These are phyloP conservation scores for Anoura caudifer DNA, from an alignment of 2,113 vertebrate species.

Conservation along the genomic window DNA sequence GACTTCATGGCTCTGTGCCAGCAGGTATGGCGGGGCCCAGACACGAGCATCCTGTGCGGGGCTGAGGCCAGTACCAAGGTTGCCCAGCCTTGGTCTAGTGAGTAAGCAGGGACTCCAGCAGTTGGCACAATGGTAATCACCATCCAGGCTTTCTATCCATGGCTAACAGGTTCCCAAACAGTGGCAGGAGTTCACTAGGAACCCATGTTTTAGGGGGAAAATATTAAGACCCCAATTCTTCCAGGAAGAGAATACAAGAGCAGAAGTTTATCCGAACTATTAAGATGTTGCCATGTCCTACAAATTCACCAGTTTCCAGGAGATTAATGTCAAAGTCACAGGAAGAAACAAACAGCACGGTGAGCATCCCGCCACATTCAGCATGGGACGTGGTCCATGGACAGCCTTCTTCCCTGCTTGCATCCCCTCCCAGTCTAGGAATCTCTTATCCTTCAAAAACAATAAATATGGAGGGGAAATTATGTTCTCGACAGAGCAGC, in stretches of 20 bases:
- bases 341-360: conserved; percentile 1
- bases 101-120: not conserved
- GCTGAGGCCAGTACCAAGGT: not conserved
- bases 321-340: not conserved
- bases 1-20: not conserved
- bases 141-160: not conserved
- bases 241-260: not conserved
- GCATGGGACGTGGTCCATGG: not conserved
- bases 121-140: not conserved
- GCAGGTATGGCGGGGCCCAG: not conserved
- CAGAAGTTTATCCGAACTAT: not conserved
- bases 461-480: not conserved
- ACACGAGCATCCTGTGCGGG: accelerated
- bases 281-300: not conserved
- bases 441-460: conserved; percentile 18
- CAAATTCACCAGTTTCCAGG: not conserved
- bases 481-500: not conserved
- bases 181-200: not conserved
- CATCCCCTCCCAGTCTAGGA: not conserved
- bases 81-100: not conserved
- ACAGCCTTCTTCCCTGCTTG: not conserved
- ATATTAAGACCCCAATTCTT: not conserved
- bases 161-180: not conserved
- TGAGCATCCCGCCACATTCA: not conserved
- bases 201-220: not conserved